A percentile compares a stretch with the other conserved stretches of the same genome.
Evolutionary conservation across 1,140 invertebrate genomes (phyloP).

Genomic region (Drosophila azteca): DNA sequence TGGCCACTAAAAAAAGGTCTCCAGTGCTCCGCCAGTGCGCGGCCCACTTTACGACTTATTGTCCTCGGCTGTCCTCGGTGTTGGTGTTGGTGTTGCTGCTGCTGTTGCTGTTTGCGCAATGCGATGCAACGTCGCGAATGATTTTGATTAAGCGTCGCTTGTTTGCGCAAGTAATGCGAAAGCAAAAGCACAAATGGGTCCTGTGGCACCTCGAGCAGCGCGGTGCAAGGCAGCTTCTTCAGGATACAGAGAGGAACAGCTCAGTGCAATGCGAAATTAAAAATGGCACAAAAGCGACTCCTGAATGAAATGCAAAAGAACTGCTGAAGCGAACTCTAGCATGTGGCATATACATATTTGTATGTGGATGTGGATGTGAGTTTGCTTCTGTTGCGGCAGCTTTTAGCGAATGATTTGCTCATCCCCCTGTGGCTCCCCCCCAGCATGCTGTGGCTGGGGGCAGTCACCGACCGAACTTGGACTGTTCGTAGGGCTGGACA

Average conservation of each 20-base stretch:
- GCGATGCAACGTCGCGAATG: slow-evolving; percentile 73
- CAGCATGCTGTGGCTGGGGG: not conserved
- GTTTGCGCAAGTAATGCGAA: slow-evolving; percentile 41
- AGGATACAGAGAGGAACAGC: no score
- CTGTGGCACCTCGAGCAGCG: not conserved
- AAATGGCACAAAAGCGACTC: slow-evolving; percentile 40
- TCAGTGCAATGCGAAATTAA: slow-evolving; percentile 49
- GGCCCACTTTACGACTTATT: slow-evolving; percentile 63
- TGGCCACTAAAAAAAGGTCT: not conserved
- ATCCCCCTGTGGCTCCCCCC: not conserved
- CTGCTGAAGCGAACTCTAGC: slow-evolving; percentile 15
- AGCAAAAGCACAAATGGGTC: slow-evolving; percentile 14
- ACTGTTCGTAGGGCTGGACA: not conserved
- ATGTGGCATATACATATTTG: no score
- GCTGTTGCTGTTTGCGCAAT: slow-evolving; percentile 29
- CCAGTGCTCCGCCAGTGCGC: slow-evolving; percentile 8
- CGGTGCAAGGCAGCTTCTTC: not conserved
- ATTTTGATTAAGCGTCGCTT: slow-evolving; percentile 76
- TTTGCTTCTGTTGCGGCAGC: no score
- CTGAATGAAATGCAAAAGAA: slow-evolving; percentile 14
- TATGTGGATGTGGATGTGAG: no score
- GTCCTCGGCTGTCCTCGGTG: slow-evolving; percentile 47
- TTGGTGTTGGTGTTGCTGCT: slow-evolving; percentile 8
- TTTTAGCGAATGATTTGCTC: not conserved
- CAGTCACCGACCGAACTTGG: no score